Percentiles rank a stretch among this genome's conserved stretches.
These are phyloP conservation scores for Diphyllodes magnificus DNA, from an alignment of 2,113 vertebrate genomes.

Conservation along the genomic window DNA sequence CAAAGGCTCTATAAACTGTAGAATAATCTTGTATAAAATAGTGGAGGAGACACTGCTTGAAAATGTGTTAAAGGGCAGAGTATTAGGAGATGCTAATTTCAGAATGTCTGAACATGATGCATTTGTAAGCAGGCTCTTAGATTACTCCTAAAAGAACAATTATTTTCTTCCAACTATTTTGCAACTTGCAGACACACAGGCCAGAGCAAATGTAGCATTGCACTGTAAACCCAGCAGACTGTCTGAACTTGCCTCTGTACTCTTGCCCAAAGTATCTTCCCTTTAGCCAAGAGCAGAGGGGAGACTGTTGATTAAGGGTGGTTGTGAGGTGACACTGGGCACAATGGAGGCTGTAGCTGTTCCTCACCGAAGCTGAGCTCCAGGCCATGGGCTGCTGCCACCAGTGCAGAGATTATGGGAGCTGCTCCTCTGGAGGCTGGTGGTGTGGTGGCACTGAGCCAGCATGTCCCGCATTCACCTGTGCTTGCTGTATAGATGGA, in stretches of 20 bases:
- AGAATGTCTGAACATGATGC: not conserved
- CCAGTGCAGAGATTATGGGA: not conserved
- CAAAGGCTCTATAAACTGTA: not conserved
- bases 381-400: rapidly evolving
- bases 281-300: not conserved
- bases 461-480: rapidly evolving
- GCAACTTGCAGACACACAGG: rapidly evolving
- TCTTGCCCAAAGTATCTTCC: not conserved
- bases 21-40: not conserved
- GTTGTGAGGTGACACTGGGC: not conserved
- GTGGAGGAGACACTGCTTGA: not conserved
- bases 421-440: not conserved
- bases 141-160: not conserved
- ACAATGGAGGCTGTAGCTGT: rapidly evolving
- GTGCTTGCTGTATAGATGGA: not conserved
- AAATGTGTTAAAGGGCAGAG: not conserved
- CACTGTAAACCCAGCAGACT: not conserved
- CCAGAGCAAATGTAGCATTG: not conserved
- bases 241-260: not conserved
- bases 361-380: rapidly evolving
- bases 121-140: not conserved
- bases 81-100: not conserved
- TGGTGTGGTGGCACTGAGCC: not conserved
- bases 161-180: not conserved
- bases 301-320: not conserved